phyloP scores from a whole-genome alignment of 2,888 invertebrate species.

The Galerucella calmariensis region DNA sequence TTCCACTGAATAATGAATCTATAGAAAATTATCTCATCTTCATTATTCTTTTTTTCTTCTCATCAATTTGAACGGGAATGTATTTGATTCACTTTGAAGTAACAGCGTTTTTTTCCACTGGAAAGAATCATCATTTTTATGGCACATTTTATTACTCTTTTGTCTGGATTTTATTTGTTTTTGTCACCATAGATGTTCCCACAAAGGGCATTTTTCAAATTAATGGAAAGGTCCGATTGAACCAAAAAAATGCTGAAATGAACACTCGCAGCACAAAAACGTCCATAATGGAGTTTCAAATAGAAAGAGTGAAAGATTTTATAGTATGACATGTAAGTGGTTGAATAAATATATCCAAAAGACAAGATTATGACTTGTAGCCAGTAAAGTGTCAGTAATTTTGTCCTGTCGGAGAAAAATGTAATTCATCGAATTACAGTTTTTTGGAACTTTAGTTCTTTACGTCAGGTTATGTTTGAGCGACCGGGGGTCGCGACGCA shows the following conservation, averaged over 20 bases:
- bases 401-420: too few species aligned
- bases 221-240: conserved; percentile 28
- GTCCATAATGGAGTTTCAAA: conserved; percentile 8
- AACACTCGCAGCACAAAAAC: conserved; percentile 24
- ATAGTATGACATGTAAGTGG: background rate
- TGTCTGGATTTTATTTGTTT: conserved; percentile 34
- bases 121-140: conserved; percentile 35
- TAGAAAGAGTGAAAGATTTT: conserved; percentile 10
- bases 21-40: background rate
- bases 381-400: too few species aligned
- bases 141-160: conserved; percentile 29
- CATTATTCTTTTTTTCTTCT: conserved; percentile 4
- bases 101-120: conserved; percentile 7
- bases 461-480: too few species aligned
- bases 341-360: conserved; percentile 3
- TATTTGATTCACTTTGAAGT: conserved; percentile 25
- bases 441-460: too few species aligned
- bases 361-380: background rate
- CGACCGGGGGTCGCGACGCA: too few species aligned
- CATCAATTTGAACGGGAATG: conserved; percentile 14
- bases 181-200: conserved; percentile 18
- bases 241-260: conserved; percentile 32
- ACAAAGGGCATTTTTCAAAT: conserved; percentile 31
- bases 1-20: too few species aligned
- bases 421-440: too few species aligned